phyloP scores from a whole-genome alignment of 1,140 invertebrate genomes.

The Drosophila takahashii region DNA sequence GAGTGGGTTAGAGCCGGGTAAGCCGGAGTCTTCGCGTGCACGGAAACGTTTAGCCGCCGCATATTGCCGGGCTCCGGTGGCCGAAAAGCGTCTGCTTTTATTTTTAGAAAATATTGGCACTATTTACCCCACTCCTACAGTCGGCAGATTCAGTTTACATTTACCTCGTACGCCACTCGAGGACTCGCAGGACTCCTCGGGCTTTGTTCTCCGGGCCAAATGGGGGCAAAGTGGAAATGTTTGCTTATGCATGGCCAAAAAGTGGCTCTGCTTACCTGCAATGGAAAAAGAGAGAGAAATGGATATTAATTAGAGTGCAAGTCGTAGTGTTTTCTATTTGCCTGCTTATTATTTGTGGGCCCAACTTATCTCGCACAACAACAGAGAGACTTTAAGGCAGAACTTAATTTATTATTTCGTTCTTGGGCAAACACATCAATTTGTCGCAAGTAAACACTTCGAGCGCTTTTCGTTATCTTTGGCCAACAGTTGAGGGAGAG shows the following conservation, averaged over 20 bases:
- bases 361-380: slow-evolving; percentile 30
- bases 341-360: slow-evolving; percentile 23
- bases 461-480: slow-evolving; percentile 76
- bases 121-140: slow-evolving; percentile 25
- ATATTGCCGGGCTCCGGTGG: slow-evolving; percentile 63
- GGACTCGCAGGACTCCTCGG: slow-evolving; percentile 10
- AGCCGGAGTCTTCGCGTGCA: slow-evolving; percentile 68
- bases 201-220: slow-evolving; percentile 17
- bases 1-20: slow-evolving; percentile 18
- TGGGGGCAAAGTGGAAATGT: slow-evolving; percentile 35
- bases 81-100: slow-evolving; percentile 72
- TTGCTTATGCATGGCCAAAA: slow-evolving; percentile 20
- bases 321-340: slow-evolving; percentile 10
- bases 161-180: slow-evolving; percentile 57
- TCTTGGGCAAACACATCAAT: slow-evolving; percentile 80
- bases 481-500: slow-evolving; percentile 57
- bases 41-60: slow-evolving; percentile 79
- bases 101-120: slow-evolving; percentile 81
- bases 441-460: slow-evolving; percentile 81
- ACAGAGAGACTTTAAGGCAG: slow-evolving; percentile 17
- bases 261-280: slow-evolving; percentile 48
- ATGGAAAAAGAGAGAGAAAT: slow-evolving; percentile 16
- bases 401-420: slow-evolving; percentile 80
- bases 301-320: slow-evolving; percentile 50
- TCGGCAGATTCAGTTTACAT: slow-evolving; percentile 50